These are phyloP conservation scores for Tychaedon coryphoeus DNA, from an alignment of 2,113 vertebrate genomes.

Conservation along the genomic window DNA sequence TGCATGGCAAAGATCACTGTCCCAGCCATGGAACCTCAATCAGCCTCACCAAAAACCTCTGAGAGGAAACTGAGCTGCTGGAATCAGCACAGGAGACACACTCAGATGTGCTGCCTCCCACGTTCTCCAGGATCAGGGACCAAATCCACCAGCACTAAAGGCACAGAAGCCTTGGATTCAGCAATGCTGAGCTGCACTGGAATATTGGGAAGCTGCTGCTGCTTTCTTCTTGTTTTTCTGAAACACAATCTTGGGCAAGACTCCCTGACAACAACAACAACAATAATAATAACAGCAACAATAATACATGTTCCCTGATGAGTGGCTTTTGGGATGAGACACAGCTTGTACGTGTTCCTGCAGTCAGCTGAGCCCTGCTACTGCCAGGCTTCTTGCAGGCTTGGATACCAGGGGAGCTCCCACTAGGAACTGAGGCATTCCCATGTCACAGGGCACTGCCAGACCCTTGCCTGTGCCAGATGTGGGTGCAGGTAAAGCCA, in stretches of 20 bases:
- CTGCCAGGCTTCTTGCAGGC: neutral
- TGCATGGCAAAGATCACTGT: neutral
- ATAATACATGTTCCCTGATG: neutral
- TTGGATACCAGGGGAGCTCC: neutral
- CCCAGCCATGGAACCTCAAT: neutral
- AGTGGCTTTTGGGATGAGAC: neutral
- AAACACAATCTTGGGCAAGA: neutral
- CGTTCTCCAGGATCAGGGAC: neutral
- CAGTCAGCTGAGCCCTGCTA: neutral
- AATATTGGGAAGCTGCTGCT: neutral
- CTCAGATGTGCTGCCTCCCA: neutral
- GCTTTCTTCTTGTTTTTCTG: neutral
- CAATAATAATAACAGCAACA: rapidly evolving
- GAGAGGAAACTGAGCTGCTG: neutral
- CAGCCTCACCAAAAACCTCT: neutral
- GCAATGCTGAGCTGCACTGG: neutral
- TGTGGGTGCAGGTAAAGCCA: rapidly evolving
- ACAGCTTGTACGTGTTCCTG: neutral
- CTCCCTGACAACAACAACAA: neutral
- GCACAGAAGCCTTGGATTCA: neutral
- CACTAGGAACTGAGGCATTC: neutral
- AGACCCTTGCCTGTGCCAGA: neutral
- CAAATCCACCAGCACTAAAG: neutral
- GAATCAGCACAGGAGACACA: neutral
- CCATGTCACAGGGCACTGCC: neutral